These are phyloP conservation scores for Clarias batrachus DNA, from an alignment of 2,113 vertebrate species.

Conservation along the genomic window DNA sequence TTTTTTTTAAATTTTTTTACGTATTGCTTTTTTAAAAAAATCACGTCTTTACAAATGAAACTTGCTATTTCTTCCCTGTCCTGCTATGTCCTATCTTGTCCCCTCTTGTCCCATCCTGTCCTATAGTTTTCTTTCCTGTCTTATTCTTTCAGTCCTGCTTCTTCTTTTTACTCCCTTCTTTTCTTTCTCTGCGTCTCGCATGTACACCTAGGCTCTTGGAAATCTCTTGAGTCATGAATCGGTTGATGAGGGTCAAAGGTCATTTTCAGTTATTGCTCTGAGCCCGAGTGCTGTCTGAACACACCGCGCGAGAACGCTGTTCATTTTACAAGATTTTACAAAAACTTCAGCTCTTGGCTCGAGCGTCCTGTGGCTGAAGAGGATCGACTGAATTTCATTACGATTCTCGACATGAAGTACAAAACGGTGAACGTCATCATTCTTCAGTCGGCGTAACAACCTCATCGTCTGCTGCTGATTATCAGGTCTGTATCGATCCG, in stretches of 20 bases:
- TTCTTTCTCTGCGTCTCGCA: background rate
- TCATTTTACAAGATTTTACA: background rate
- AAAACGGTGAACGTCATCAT: background rate
- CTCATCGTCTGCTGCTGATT: background rate
- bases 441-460: background rate
- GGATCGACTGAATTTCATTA: background rate
- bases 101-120: no score
- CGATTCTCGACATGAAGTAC: background rate
- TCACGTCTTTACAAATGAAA: no score
- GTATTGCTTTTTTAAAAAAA: no score
- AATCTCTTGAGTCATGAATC: background rate
- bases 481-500: slow-evolving; percentile 56
- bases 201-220: background rate
- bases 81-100: background rate
- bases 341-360: background rate
- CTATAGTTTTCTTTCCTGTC: no score
- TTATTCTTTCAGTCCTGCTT: no score
- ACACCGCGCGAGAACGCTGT: background rate
- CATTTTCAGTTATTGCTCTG: background rate
- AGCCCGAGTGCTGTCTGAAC: background rate
- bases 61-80: background rate
- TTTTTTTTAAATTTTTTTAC: no score
- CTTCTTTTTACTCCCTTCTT: background rate
- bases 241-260: background rate
- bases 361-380: background rate